Percentiles rank a stretch among this genome's conserved stretches.
These are phyloP conservation scores for Drosophila cardini DNA, from an alignment of 1,140 invertebrate genomes.

Conservation along the genomic window DNA sequence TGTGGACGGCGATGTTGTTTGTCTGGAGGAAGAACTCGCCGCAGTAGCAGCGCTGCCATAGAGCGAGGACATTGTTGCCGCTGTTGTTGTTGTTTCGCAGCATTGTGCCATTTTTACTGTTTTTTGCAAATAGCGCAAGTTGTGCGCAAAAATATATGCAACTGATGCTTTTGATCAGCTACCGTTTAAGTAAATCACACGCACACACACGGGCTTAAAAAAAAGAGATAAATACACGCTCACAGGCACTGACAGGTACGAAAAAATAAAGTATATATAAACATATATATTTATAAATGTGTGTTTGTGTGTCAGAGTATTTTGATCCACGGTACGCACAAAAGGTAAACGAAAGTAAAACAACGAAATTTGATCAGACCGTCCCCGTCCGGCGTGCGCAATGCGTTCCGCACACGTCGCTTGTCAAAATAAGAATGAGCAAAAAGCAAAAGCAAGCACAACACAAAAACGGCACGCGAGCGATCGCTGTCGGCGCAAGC, in stretches of 20 bases:
- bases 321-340: conserved; percentile 32
- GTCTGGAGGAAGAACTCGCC: conserved; percentile 3
- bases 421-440: conserved; percentile 77
- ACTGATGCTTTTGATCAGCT: conserved; percentile 1
- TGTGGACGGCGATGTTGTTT: conserved; percentile 20
- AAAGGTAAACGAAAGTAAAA: conserved; percentile 55
- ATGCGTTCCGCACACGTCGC: conserved; percentile 71
- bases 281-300: conserved; percentile 8
- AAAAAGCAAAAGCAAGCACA: conserved; percentile 49
- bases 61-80: conserved; percentile 38
- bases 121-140: conserved; percentile 18
- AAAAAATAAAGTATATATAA: conserved; percentile 2
- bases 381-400: conserved; percentile 43
- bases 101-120: conserved; percentile 62
- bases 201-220: not conserved
- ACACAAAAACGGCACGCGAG: conserved; percentile 63
- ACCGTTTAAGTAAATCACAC: conserved; percentile 2
- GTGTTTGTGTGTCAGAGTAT: not conserved
- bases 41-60: conserved; percentile 24
- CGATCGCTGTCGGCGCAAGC: conserved; percentile 56
- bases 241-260: not conserved
- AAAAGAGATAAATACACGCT: conserved; percentile 15
- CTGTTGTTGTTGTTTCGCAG: conserved; percentile 56
- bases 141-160: conserved; percentile 8
- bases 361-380: conserved; percentile 49